These are phyloP conservation scores for Empidonax alnorum DNA, from an alignment of 2,113 vertebrate species.

Conservation along the genomic window DNA sequence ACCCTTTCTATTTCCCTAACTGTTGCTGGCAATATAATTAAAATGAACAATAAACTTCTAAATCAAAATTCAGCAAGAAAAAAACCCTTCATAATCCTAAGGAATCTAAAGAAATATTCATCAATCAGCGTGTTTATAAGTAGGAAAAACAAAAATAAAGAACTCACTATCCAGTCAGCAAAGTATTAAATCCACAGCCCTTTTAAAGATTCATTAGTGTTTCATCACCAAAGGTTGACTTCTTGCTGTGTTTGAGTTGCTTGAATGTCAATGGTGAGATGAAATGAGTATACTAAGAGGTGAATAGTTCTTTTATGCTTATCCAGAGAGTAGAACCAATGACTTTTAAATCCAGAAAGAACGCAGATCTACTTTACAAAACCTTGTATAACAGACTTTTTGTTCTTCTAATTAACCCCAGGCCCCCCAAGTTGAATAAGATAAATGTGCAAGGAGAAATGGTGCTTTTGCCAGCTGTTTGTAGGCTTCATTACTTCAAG, in stretches of 20 bases:
- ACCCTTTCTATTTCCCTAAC: not conserved
- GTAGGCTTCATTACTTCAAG: not conserved
- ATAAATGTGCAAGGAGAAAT: not conserved
- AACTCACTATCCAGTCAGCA: not conserved
- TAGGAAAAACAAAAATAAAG: not conserved
- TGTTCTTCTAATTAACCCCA: not conserved
- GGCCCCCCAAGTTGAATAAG: not conserved
- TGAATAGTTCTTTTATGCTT: slow-evolving; percentile 31
- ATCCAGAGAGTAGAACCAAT: slow-evolving; percentile 25
- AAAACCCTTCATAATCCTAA: not conserved
- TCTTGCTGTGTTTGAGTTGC: not conserved
- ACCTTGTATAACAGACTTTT: not conserved
- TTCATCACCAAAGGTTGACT: slow-evolving; percentile 20
- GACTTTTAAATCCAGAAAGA: slow-evolving; percentile 21
- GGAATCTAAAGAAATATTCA: not conserved
- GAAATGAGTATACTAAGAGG: slow-evolving; percentile 9
- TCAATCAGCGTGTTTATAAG: not conserved
- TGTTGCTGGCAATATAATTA: not conserved
- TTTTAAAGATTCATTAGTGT: slow-evolving; percentile 38
- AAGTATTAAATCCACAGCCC: not conserved
- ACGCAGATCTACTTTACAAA: not conserved
- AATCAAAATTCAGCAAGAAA: not conserved
- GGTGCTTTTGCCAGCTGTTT: not conserved
- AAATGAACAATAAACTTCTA: not conserved
- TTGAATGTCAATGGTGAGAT: not conserved